Base-by-base conservation (phyloP, 2,888 invertebrate genomes). In the Entomobrya proxima region DNA sequence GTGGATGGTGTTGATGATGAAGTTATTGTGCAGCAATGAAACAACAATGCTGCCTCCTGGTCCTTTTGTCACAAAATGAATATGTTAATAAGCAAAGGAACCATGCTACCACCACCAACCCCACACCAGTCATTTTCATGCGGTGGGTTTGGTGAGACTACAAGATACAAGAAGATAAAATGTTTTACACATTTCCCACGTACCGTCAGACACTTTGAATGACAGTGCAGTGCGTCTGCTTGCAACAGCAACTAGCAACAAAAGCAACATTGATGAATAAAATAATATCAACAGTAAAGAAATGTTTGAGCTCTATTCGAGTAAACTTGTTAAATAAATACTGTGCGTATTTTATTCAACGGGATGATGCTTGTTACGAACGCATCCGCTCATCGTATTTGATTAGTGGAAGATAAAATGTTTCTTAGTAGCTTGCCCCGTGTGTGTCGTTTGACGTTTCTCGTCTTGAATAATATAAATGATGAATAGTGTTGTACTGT, bases 51-150 rank as follows among this genome's bases (percentile, higher is more conserved):
- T 72, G 80, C 72, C 64, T 64, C 50, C 55, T 27, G 72, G 32
- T 67, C 52, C 44, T 44, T 35, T 80, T 80, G 69, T 52, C 40
- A 69, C 55, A 72, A 18, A 72, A 69, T 72, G 80, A 80, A 80
- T 80, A 80, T 80, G 80, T 80, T 80, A 80, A 80, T 80, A 52
- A 55, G 58, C 11, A 72, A 52, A 44, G 40, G 30, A 52, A 24
- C 35, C 55, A 76, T 67, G 24, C 40, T n/a, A 67, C n/a, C 18
- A 64, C n/a, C 27, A 47, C 40, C 67, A 67, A 11, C 32, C 21
- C 21, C n/a, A 1, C 64, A 40, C 21, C 24, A 61, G 58, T 61
- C 15, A 32, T 61, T 55, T 37, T 61, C 30, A 24, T 40, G 67
- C 37, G 40, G 40, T 61, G 58, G 30, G 15, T 32, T 32, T 15